Evolutionary conservation across 2,113 vertebrate species (phyloP), one percentile per base, ranked within the genome.

Genomic region (Oreochromis niloticus): DNA sequence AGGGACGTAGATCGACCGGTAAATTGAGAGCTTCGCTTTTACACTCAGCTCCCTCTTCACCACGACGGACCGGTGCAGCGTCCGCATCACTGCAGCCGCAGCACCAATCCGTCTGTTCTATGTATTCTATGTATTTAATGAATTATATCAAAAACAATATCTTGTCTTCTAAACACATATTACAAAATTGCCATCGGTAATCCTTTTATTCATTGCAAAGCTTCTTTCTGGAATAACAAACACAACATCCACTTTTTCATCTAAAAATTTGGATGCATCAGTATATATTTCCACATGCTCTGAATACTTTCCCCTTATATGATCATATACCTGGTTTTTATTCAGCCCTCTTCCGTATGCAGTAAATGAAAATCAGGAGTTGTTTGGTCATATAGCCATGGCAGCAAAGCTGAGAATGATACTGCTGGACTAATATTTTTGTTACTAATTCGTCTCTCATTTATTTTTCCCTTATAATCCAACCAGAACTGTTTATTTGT

Each of bases 291-390:
- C 3, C 57, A 61, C 57, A 32, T 59, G 57, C 9, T 61, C 57
- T 61, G 27, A 4, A 61, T 61, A 32, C 27, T 17, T 17, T 30
- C 30, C 56, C 56, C 4, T 9, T 0, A 57, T 30, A 30, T 57
- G 56, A 30, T 9, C 24, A 57, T 4, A 61, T 17, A 32, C 27
- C 57, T 61, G 57, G 27, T 2, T 17, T 32, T 32, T 17, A 61
- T 0, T 61, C 27, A 17, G 27, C 27, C 57, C 57, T 32, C 56
- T 59, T 32, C 4, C 5, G 3, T 59, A 2, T 59, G 57, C 2
- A 59, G 14, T 59, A 59, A 59, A 59, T 59, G 27, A 32, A 59
- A 59, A 59, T 4, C 57, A 57, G 55, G 24, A 57, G 56, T 57
- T 57, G 24, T 8, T 57, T 57, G 55, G 12, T 57, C 24, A 57